Evolutionary conservation across 2,113 vertebrate genomes (phyloP), one percentile per base, ranked within the genome.

Genomic region (Chionomys nivalis): DNA sequence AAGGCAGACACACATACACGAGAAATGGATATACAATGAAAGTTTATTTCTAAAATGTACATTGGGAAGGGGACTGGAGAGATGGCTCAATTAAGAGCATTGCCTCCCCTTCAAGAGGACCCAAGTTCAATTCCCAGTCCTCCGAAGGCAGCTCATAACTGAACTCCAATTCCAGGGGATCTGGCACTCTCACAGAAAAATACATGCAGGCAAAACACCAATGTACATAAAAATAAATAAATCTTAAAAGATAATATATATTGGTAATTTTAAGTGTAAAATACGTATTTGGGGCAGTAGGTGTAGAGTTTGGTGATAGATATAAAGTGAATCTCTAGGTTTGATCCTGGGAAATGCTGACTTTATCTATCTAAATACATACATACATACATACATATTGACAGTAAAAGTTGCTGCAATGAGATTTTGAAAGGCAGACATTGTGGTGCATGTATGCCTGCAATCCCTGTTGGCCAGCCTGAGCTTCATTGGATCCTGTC

Each of bases 1-100:
- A 1, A 33, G 36, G 92, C 81, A 77, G 10, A 44, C 39, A 77
- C 72, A 75, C 42, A 44, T 61, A 72, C 87, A 89, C 1, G 58
- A 93, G 92, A 96, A 96, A 42, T 75, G 66, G 91, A 52, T 90
- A 42, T 77, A 47, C 85, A 92, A 90, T 82, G 82, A 79, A 93
- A 88, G 70, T 90, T 95, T 93, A 95, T n/a, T 28, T 85, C 90
- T 77, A 31, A 72, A 72, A 72, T 39, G 70, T 72, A 72, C 70
- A 72, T 23, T 33, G 55, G 55, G 28, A 65, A 72, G 68, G 68
- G 36, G 36, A 19, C 68, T 72, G 68, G 36, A 72, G 36, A 72
- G 16, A n/a, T n/a, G 7, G 68, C 14, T n/a, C 36, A 72, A 17
- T 72, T n/a, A 72, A 17, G 68, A 36, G 33, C 33, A 70, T 36